phyloP scores from a whole-genome alignment of 2,797 vertebrate species.

The Heteromormyrus szaboi region DNA sequence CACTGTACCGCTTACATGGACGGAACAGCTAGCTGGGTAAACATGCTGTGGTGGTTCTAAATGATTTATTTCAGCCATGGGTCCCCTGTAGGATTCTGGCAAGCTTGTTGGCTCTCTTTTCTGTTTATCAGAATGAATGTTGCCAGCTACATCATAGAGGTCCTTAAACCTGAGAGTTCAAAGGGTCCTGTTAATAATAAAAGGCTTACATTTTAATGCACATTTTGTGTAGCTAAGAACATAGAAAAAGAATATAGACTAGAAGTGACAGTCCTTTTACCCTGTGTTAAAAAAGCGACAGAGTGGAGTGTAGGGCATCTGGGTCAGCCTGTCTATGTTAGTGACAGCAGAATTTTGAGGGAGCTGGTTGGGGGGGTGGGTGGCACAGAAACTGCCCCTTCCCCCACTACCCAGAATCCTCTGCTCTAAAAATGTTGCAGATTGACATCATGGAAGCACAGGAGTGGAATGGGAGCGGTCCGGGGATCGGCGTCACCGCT shows the following conservation, averaged over 20 bases:
- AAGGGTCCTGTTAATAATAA: background rate
- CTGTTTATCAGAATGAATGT: background rate
- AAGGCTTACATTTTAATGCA: background rate
- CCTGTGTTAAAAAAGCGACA: background rate
- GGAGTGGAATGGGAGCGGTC: conserved; percentile 27
- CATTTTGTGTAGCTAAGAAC: background rate
- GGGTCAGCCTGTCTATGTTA: background rate
- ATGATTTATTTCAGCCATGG: background rate
- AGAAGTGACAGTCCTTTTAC: background rate
- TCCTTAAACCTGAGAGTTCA: background rate
- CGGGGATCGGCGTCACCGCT: rapidly evolving
- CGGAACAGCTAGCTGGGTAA: background rate
- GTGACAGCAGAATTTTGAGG: background rate
- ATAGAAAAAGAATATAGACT: background rate
- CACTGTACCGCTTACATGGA: background rate
- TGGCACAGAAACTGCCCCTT: background rate
- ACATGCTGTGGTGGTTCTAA: background rate
- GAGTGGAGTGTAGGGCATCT: background rate
- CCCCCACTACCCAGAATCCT: background rate
- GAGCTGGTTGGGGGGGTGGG: background rate
- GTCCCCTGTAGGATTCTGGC: background rate
- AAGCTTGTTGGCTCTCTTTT: background rate
- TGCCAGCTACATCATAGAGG: background rate
- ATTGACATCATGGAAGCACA: conserved; percentile 51
- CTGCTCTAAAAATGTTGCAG: conserved; percentile 43